phyloP scores from a whole-genome alignment of 2,888 invertebrate species.

The Plemyria rubiginata region DNA sequence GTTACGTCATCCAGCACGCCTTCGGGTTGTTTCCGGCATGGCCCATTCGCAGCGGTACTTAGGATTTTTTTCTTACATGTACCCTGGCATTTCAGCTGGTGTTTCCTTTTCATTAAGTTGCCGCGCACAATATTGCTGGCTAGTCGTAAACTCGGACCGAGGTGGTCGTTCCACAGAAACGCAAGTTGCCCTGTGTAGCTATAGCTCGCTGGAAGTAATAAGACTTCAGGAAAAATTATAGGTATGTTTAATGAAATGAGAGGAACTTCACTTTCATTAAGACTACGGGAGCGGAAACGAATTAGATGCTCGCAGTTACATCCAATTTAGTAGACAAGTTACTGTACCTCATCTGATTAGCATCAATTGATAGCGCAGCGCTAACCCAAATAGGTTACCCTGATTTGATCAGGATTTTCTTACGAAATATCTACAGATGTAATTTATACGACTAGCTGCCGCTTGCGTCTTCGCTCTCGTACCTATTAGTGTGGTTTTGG shows the following conservation, averaged over 20 bases:
- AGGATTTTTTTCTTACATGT: constrained; percentile 52
- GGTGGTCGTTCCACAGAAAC: constrained; percentile 58
- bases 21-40: constrained; percentile 19
- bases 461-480: too few species aligned
- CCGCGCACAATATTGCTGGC: constrained; percentile 78
- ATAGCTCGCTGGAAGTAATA: constrained; percentile 60
- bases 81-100: constrained; percentile 55
- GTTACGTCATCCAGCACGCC: constrained; percentile 6
- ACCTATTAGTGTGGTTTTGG: too few species aligned
- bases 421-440: constrained; percentile 1
- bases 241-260: constrained; percentile 68
- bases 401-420: constrained; percentile 25
- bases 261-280: constrained; percentile 53
- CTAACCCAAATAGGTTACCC: constrained; percentile 17
- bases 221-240: constrained; percentile 71
- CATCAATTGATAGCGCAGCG: constrained; percentile 29
- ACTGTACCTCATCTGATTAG: constrained; percentile 32
- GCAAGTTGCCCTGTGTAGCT: constrained; percentile 51
- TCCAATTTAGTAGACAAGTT: constrained; percentile 32
- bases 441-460: too few species aligned
- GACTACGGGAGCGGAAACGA: constrained; percentile 41
- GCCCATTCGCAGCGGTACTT: constrained; percentile 39
- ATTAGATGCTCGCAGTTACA: constrained; percentile 41
- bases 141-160: constrained; percentile 71
- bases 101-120: constrained; percentile 79